Conservation (phyloP, 2,888 invertebrate species). For the Dyspetes luteomarginatus region DNA sequence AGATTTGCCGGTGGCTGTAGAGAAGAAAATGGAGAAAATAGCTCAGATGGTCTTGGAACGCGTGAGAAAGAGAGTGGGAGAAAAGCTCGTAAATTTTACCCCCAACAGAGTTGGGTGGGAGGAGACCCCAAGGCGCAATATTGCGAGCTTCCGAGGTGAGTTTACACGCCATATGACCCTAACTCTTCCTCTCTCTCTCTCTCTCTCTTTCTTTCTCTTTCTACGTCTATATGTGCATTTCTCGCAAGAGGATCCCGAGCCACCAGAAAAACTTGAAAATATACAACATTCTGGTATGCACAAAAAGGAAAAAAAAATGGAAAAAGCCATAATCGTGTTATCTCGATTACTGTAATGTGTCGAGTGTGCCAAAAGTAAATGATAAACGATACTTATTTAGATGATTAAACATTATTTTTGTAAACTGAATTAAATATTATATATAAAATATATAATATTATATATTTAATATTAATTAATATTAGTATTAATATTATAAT, state of each 20-base stretch:
- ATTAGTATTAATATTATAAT: too few species aligned
- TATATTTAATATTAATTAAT: too few species aligned
- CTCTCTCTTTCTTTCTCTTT: slow-evolving; percentile 52
- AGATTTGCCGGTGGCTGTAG: too few species aligned
- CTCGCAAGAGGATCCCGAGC: background rate
- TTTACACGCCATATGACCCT: slow-evolving; percentile 58
- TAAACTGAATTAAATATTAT: too few species aligned
- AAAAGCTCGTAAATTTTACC: slow-evolving; percentile 58
- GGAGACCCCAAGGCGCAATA: slow-evolving; percentile 60
- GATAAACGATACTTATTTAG: background rate
- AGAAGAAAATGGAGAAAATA: slow-evolving; percentile 47
- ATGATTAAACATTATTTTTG: background rate
- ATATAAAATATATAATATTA: too few species aligned
- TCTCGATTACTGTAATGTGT: slow-evolving; percentile 20
- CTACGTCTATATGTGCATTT: slow-evolving; percentile 22
- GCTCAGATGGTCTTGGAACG: slow-evolving; percentile 14
- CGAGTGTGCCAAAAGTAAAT: slow-evolving; percentile 9
- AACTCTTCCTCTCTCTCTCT: slow-evolving; percentile 63
- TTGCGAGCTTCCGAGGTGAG: slow-evolving; percentile 62
- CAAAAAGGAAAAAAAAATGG: background rate
- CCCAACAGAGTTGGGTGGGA: slow-evolving; percentile 20
- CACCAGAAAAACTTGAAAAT: slow-evolving; percentile 27
- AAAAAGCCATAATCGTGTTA: slow-evolving; percentile 25
- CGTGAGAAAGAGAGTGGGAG: slow-evolving; percentile 9
- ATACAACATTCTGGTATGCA: slow-evolving; percentile 20